Base-by-base conservation (phyloP, 2,113 vertebrate genomes). In the Lepisosteus osseus region DNA sequence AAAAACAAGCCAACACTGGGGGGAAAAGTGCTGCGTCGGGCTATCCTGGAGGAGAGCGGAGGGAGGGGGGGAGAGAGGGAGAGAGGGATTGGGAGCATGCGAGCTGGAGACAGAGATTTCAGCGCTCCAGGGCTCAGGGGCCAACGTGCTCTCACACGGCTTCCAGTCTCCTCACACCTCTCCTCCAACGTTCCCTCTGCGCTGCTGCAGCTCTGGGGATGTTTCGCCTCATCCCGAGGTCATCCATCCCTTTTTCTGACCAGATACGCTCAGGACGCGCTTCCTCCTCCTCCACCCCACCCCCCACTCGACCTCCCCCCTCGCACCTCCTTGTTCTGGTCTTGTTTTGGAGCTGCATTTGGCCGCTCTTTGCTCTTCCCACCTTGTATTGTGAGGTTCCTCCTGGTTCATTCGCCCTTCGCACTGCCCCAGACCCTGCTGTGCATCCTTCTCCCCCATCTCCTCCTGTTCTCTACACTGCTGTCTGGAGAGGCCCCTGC, bases 91-190 rank as follows among this genome's bases (percentile, higher is more conserved):
- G 15, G 44, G 29, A 15, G 1, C 6, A 4, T 43, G 55, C 43
- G 8, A 41, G 3, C 6, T 7, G 44, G 11, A 0, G 2, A 2
- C 0, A 1, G 6, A 4, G 40, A 4, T 3, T 14, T 7, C 6
- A n/a, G 40, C 9, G 7, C n/a, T 4, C 54, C 12, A 7, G 1
- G 1, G 65, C 29, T 29, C 29, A 29, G 29, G 29, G 29, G 29
- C 29, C 29, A 29, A 29, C 29, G 66, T 3, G 51, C 15, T 9
- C 54, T 65, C 41, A 72, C 67, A 29, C 63, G 44, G 54, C 8
- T 40, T 67, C 55, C 68, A 61, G 65, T 70, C 15, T 42, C 55
- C 41, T 68, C 56, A 61, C 68, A 8, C 51, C 56, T 17, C 68
- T 54, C 70, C 41, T 42, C 51, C 44, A 42, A 29, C 62, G 40